Base-by-base conservation (phyloP, 1,140 invertebrate genomes). In the Saxidomus purpurata region DNA sequence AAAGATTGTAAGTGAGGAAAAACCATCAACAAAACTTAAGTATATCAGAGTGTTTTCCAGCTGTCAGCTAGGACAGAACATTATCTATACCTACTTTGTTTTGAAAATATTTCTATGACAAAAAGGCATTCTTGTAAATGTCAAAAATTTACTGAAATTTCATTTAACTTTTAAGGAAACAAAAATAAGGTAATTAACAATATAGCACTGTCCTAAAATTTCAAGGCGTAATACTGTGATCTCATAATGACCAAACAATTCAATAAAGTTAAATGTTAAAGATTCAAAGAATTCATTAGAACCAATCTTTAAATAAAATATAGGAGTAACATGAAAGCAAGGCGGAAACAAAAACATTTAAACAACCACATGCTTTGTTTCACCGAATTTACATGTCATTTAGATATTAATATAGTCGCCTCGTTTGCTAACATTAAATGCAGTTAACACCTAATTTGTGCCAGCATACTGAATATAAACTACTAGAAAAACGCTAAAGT, bases 231-330 rank as follows among this genome's bases (percentile, higher is more conserved):
- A 8, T 25, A 1, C n/a, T 25, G 22, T 25, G 3, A 9, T 28
- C 8, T 63, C 8, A 71, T 43, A 43, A 43, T 43, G 15, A 43
- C 43, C 31, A n/a, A 17, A 40, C 36, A 71, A 71, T 38, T 71
- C 67, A 71, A 71, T 71, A 71, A 71, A 71, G 34, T 3, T 38
- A 71, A 71, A 71, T 71, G 67, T 71, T 71, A 71, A 71, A 71
- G 67, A 71, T 71, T 71, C 67, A 71, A 71, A 71, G 67, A 71
- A 71, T 71, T 71, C 67, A 71, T 71, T 71, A 71, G 67, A 71
- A 71, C 36, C 15, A 19, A 36, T 71, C 34, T 71, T 71, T 15
- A 71, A 71, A 71, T 71, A 71, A 71, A 38, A 38, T 19, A 28
- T 38, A 38, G 13, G 34, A 28, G 1, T 2, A 13, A 17, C 38